Conservation (phyloP, 2,888 invertebrate species). For the Cataglyphis rosenhaueri region DNA sequence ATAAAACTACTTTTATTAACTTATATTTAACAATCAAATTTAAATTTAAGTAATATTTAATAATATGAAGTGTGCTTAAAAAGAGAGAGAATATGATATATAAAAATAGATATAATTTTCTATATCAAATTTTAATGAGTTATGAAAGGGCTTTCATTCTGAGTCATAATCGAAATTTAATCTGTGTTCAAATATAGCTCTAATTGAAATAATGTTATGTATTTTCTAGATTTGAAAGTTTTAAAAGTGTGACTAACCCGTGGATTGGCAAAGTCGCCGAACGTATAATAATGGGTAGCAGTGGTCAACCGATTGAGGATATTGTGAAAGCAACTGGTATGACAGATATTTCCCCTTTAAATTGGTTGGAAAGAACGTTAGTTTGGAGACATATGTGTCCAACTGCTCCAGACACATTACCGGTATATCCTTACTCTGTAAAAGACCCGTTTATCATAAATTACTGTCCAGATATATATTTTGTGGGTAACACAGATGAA, state of each 20-base stretch:
- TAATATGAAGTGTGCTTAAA: background rate
- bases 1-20: background rate
- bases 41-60: background rate
- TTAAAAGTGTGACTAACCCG: constrained; percentile 95
- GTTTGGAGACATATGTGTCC: constrained; percentile 97
- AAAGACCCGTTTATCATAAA: constrained; percentile 95
- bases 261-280: constrained; percentile 84
- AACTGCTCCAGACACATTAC: constrained; percentile 97
- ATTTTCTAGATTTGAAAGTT: constrained; percentile 88
- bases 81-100: background rate
- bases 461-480: constrained; percentile 95
- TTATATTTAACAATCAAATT: background rate
- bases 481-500: constrained; percentile 93
- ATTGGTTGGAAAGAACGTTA: constrained; percentile 92
- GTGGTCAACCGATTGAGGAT: constrained; percentile 96
- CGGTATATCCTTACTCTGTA: constrained; percentile 93
- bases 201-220: constrained; percentile 1
- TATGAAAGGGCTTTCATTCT: background rate
- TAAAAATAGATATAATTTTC: background rate
- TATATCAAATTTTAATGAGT: background rate
- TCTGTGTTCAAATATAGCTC: background rate
- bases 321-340: constrained; percentile 90
- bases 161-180: background rate
- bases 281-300: constrained; percentile 84
- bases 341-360: constrained; percentile 87